These are phyloP conservation scores for Gonocerus acuteangulatus DNA, from an alignment of 2,888 invertebrate species.

Conservation along the genomic window DNA sequence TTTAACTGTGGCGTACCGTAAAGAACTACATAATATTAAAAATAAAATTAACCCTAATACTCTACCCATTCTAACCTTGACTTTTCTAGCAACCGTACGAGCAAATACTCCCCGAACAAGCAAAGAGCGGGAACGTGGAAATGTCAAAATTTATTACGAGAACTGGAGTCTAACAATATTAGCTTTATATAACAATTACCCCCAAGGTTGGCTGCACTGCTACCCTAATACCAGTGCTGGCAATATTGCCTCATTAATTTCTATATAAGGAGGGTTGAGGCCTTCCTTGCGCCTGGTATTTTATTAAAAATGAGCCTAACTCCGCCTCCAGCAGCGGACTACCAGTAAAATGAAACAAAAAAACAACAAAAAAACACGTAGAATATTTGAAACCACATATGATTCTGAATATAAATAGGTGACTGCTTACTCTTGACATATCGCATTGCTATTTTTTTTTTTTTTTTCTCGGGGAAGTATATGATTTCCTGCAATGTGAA, in stretches of 20 bases:
- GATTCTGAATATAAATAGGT: no score
- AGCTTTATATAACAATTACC: conserved; percentile 25
- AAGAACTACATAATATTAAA: no score
- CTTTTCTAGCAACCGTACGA: no score
- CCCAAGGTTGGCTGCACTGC: not conserved
- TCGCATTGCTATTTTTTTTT: no score
- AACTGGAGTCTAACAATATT: conserved; percentile 2
- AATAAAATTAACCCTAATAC: no score
- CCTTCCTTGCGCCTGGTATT: not conserved
- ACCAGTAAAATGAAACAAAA: not conserved
- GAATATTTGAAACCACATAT: no score
- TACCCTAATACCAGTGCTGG: not conserved
- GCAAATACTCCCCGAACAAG: no score
- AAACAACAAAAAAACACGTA: not conserved
- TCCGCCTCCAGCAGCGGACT: not conserved
- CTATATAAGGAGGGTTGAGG: not conserved
- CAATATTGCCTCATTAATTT: conserved; percentile 22
- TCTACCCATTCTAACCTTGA: no score
- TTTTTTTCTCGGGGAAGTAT: no score
- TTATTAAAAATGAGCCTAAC: conserved; percentile 18
- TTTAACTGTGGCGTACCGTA: no score
- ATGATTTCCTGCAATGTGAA: no score
- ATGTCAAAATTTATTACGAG: conserved; percentile 15
- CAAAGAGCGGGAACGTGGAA: not conserved
- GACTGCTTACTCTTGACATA: no score